Evolutionary conservation across 2,797 vertebrate genomes (phyloP).

Genomic region (Hafferia zeledoni): DNA sequence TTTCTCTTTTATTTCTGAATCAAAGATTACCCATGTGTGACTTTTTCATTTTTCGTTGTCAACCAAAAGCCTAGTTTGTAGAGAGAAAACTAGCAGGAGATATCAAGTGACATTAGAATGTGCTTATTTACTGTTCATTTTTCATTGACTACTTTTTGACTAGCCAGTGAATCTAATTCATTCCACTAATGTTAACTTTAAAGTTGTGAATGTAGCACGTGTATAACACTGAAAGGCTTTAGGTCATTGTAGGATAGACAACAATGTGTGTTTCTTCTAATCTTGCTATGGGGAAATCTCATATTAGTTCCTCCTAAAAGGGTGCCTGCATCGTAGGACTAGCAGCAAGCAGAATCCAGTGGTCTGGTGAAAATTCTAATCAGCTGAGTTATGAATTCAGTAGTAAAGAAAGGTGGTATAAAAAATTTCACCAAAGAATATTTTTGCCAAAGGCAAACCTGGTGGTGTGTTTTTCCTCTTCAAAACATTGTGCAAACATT

Average conservation of each 20-base stretch:
- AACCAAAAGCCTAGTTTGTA: fast-evolving
- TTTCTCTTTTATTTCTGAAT: neutral
- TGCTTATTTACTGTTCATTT: neutral
- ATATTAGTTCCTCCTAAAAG: neutral
- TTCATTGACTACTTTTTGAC: neutral
- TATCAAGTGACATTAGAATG: neutral
- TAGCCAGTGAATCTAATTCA: neutral
- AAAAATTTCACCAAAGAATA: neutral
- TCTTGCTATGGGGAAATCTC: neutral
- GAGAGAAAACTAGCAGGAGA: neutral
- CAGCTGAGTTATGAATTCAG: neutral
- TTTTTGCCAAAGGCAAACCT: neutral
- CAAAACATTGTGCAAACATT: neutral
- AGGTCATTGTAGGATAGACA: neutral
- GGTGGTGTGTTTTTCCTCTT: neutral
- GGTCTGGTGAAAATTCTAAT: neutral
- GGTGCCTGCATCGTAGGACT: neutral
- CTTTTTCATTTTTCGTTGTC: neutral
- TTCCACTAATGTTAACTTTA: neutral
- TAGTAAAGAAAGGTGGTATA: neutral
- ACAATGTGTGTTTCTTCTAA: neutral
- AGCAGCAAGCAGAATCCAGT: neutral
- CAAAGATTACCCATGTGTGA: neutral
- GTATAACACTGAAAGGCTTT: neutral
- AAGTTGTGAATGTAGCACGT: neutral